phyloP scores from a whole-genome alignment of 2,888 invertebrate genomes.

The Galerucella nymphaeae region DNA sequence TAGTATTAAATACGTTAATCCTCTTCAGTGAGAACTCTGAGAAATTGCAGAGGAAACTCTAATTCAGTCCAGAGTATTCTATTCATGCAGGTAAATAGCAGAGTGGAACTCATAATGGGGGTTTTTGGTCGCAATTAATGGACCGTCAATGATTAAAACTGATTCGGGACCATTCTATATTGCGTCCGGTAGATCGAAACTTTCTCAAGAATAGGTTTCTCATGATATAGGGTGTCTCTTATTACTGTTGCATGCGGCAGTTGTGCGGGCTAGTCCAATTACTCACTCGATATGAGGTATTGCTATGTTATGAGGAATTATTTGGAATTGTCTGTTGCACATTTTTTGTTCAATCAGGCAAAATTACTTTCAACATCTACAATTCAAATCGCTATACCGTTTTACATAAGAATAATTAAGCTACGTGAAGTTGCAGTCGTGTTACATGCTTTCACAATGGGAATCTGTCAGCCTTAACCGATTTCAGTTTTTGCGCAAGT shows the following conservation, averaged over 20 bases:
- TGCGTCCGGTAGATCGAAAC: slow-evolving; percentile 45
- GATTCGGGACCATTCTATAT: slow-evolving; percentile 51
- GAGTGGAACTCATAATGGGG: slow-evolving; percentile 51
- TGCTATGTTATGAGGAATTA: too few species aligned
- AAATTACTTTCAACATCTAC: too few species aligned
- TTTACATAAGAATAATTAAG: too few species aligned
- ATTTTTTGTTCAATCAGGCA: too few species aligned
- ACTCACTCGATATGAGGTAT: too few species aligned
- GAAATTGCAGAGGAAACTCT: slow-evolving; percentile 30
- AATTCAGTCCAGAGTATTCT: slow-evolving; percentile 41
- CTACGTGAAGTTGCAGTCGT: too few species aligned
- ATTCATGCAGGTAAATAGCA: slow-evolving; percentile 51
- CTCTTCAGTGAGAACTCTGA: slow-evolving; percentile 11
- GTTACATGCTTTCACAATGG: too few species aligned
- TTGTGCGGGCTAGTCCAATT: too few species aligned
- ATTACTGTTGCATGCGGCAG: not conserved
- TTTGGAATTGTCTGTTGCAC: too few species aligned
- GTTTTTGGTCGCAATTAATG: slow-evolving; percentile 54
- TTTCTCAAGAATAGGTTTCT: slow-evolving; percentile 43
- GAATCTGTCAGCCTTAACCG: too few species aligned
- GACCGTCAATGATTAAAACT: slow-evolving; percentile 55
- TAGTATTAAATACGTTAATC: slow-evolving; percentile 32
- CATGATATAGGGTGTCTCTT: not conserved
- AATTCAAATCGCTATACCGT: too few species aligned
- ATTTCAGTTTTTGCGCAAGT: too few species aligned